A percentile compares a stretch with the other conserved stretches of the same genome.
These are phyloP conservation scores for Idaea dimidiata DNA, from an alignment of 2,888 invertebrate species.

Conservation along the genomic window DNA sequence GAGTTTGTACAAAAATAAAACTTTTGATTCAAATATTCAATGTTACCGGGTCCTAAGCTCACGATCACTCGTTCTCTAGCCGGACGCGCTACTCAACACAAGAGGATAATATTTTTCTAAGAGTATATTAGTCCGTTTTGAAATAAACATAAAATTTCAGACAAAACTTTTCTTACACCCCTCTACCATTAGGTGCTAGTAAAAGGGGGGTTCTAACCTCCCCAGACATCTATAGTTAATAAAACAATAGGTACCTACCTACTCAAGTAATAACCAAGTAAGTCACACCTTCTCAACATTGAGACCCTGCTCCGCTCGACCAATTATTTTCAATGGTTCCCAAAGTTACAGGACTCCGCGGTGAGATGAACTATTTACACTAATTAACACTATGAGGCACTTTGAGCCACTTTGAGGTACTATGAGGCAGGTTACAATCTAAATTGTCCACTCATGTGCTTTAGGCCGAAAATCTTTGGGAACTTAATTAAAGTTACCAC, in stretches of 20 bases:
- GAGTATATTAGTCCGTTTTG: too few relatives aligned
- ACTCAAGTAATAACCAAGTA: not conserved
- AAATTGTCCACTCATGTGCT: not conserved
- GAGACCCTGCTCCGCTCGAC: not conserved
- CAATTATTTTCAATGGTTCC: not conserved
- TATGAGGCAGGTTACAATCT: not conserved
- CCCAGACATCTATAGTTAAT: not conserved
- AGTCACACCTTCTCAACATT: not conserved
- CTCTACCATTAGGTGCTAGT: not conserved
- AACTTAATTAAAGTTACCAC: not conserved
- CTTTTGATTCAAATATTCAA: too few relatives aligned
- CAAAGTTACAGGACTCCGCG: not conserved
- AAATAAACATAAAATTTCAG: too few relatives aligned
- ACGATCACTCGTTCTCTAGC: too few relatives aligned
- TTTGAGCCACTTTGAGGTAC: not conserved
- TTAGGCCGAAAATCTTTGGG: not conserved
- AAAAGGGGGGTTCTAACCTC: too few relatives aligned
- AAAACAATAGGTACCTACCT: not conserved
- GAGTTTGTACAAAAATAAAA: too few relatives aligned
- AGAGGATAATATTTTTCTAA: too few relatives aligned
- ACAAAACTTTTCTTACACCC: not conserved
- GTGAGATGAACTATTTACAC: not conserved
- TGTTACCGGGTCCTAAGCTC: too few relatives aligned
- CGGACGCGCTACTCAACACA: too few relatives aligned
- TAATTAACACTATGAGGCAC: not conserved